Evolutionary conservation across 1,140 invertebrate species (phyloP), one percentile per base, ranked within the genome.

Genomic region (Halictus rubicundus): DNA sequence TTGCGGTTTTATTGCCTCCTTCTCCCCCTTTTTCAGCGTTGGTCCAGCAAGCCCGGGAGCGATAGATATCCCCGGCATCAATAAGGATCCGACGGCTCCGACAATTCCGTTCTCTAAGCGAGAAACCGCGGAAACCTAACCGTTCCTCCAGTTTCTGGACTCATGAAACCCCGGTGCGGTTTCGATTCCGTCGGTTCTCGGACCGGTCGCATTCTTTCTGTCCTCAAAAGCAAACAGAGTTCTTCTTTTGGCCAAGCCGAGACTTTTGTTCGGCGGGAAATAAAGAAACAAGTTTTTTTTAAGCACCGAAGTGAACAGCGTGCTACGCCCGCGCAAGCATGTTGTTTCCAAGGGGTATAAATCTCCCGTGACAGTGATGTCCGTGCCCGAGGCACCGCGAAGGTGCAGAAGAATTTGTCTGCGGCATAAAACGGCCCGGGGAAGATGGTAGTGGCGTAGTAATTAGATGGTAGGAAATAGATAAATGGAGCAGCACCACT

Each of bases 311-410:
- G 73, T 80, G 83, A 72, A 73, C 78, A 68, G 39, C 63, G 21
- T 39, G 49, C 46, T 66, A 74, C 54, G 73, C 68, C 75, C 81
- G 70, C 74, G 52, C 61, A 74, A 69, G 69, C 76, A 57, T 61
- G 54, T 64, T 80, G 71, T 76, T 87, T 80, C 52, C 74, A 82
- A 81, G 54, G 73, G 76, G 74, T 88, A 88, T 90, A 89, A 90
- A 90, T 90, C 89, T 90, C 78, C 64, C 75, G 68, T 83, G 89
- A 90, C 89, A 90, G 88, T 91, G 88, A 91, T 89, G 88, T 66
- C 80, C 73, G 68, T 66, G 82, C 83, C 81, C 54, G 80, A 54
- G 84, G 84, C 80, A 81, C 23, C 83, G 72, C 78, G 63, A 65
- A 86, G 78, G 69, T 68, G 74, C 59, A 74, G 68, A 75, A 78